These are phyloP conservation scores for Falcunculus frontatus DNA, from an alignment of 2,113 vertebrate species.

Conservation along the genomic window DNA sequence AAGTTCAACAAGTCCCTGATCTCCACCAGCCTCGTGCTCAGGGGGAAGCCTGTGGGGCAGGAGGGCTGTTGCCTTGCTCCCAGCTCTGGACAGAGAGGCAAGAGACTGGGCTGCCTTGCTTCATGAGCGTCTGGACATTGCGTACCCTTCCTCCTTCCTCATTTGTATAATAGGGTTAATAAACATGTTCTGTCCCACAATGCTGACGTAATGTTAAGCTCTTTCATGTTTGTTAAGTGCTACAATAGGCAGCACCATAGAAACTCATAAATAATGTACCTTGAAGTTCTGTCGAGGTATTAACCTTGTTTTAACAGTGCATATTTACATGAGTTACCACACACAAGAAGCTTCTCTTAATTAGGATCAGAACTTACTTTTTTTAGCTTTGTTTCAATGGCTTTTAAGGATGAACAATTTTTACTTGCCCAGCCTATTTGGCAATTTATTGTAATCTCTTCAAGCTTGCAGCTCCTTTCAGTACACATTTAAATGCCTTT, in stretches of 20 bases:
- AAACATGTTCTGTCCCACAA: not conserved
- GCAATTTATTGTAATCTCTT: not conserved
- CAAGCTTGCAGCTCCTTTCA: not conserved
- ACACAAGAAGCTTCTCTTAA: not conserved
- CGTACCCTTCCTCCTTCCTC: not conserved
- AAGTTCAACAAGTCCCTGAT: not conserved
- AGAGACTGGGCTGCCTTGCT: not conserved
- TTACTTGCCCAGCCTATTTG: not conserved
- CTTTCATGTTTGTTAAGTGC: slow-evolving; percentile 36
- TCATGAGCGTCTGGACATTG: not conserved
- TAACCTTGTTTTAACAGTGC: slow-evolving; percentile 17
- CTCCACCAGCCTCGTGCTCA: fast-evolving
- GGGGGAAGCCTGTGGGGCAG: not conserved
- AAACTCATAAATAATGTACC: slow-evolving; percentile 26
- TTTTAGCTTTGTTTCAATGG: not conserved
- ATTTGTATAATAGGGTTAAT: slow-evolving; percentile 34
- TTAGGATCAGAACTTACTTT: not conserved
- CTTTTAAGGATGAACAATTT: not conserved
- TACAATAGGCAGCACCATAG: not conserved
- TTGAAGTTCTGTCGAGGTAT: slow-evolving; percentile 40
- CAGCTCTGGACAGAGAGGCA: not conserved
- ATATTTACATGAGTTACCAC: slow-evolving; percentile 18
- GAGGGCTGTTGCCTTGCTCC: not conserved
- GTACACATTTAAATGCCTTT: not conserved
- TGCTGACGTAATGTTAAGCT: not conserved